These are phyloP conservation scores for Caenorhabditis becei DNA, from an alignment of 2,888 invertebrate genomes.

Conservation along the genomic window DNA sequence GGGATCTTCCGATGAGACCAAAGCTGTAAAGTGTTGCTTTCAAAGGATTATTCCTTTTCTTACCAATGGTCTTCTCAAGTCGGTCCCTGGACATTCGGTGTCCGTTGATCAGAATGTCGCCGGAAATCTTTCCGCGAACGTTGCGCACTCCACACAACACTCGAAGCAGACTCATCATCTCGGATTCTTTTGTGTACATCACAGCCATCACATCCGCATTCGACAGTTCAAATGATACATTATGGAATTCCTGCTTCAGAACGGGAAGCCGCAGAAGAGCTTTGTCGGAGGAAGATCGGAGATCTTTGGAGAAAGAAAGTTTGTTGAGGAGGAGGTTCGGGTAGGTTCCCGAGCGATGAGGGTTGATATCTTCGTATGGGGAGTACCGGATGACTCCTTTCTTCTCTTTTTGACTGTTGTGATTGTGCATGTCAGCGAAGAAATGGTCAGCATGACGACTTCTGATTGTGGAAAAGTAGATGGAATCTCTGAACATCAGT, in stretches of 20 bases:
- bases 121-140: constrained; percentile 85
- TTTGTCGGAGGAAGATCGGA: constrained; percentile 82
- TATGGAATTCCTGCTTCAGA: constrained; percentile 85
- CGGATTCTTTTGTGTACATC: constrained; percentile 90
- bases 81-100: constrained; percentile 87
- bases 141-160: constrained; percentile 88
- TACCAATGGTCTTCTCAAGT: constrained; percentile 86
- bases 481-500: constrained; percentile 45
- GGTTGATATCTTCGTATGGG: constrained; percentile 30
- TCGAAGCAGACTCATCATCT: constrained; percentile 91
- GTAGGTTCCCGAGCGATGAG: constrained; percentile 71
- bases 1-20: constrained; percentile 88
- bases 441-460: constrained; percentile 58
- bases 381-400: constrained; percentile 51
- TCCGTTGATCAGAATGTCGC: constrained; percentile 92
- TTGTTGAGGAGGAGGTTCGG: constrained; percentile 85
- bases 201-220: constrained; percentile 93
- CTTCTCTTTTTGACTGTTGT: constrained; percentile 38
- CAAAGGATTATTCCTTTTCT: not conserved
- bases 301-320: constrained; percentile 85
- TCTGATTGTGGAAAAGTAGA: constrained; percentile 59
- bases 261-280: constrained; percentile 80
- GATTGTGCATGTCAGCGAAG: constrained; percentile 35
- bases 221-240: constrained; percentile 91
- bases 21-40: constrained; percentile 82